Base-by-base conservation (phyloP, 2,113 vertebrate species). In the Turdus rufiventris region DNA sequence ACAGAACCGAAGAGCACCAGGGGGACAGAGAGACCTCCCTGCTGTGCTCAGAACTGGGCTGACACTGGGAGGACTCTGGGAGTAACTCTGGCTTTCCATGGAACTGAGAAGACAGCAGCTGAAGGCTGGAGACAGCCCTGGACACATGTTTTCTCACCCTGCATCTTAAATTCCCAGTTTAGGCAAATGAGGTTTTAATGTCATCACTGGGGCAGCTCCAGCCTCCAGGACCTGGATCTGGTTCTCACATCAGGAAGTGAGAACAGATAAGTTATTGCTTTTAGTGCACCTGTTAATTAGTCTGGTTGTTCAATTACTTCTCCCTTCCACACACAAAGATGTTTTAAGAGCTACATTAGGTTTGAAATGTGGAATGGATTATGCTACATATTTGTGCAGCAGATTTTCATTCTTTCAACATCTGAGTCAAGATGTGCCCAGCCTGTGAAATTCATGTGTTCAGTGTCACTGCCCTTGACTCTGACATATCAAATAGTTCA, bases 321-420 rank as follows among this genome's bases (percentile, higher is more conserved):
- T 86, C 70, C 53, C 34, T 48, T 29, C 78, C 83, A 34, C 26
- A 12, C 4, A 6, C 3, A 50, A 47, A 36, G 83, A 60, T 18
- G 12, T 3, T 43, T 11, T 68, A 72, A 89, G 57, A 91, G 74
- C 87, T 94, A 94, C 85, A 63, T 62, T 28, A 86, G 88, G 51
- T 24, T 77, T 81, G 82, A 81, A 60, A 40, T 36, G 25, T 13
- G 85, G 73, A 92, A 79, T 3, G 6, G 66, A 38, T 78, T 34
- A 38, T 56, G 96, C 95, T 97, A 97, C 94, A 48, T 94, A 24
- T 61, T 60, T 56, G 56, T 83, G 93, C 91, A 91, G 84, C 81
- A 36, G 50, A 16, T 76, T 57, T 56, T 57, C 53, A 34, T 62
- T 62, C 77, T 71, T 75, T 73, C 50, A 58, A 14, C 25, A 42